These are phyloP conservation scores for Cryptocephalus primarius DNA, from an alignment of 2,888 invertebrate species.

Conservation along the genomic window DNA sequence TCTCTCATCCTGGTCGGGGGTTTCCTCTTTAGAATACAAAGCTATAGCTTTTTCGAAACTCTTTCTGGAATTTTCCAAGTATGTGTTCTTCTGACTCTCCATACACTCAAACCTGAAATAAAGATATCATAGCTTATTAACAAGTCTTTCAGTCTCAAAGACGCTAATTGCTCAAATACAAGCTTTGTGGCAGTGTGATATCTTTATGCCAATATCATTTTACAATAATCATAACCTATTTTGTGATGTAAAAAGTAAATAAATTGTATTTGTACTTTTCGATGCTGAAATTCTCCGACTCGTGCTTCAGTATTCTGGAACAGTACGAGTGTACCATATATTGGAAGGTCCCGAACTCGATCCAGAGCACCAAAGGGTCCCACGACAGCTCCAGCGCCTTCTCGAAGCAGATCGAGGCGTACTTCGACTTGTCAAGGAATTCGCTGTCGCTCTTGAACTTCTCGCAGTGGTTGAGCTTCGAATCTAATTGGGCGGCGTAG, in stretches of 20 bases:
- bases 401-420: conserved; percentile 70
- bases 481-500: conserved; percentile 66
- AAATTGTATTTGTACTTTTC: conserved; percentile 35
- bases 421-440: conserved; percentile 56
- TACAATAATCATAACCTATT: too few species aligned
- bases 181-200: not conserved
- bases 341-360: conserved; percentile 83
- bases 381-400: conserved; percentile 67
- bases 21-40: conserved; percentile 46
- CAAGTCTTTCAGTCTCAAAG: too few species aligned
- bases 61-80: conserved; percentile 64
- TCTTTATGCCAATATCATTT: too few species aligned
- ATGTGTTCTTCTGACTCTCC: conserved; percentile 66
- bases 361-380: conserved; percentile 68
- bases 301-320: conserved; percentile 74
- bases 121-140: not conserved
- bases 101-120: conserved; percentile 51
- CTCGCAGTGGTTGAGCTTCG: conserved; percentile 65
- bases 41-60: conserved; percentile 66
- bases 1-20: conserved; percentile 62
- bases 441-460: conserved; percentile 49
- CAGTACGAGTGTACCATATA: conserved; percentile 86
- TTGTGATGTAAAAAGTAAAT: too few species aligned
- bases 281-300: conserved; percentile 63
- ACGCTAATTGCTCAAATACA: too few species aligned